Evolutionary conservation across 1,140 invertebrate species (phyloP), one percentile per base, ranked within the genome.

Genomic region (Metopolophium dirhodum): DNA sequence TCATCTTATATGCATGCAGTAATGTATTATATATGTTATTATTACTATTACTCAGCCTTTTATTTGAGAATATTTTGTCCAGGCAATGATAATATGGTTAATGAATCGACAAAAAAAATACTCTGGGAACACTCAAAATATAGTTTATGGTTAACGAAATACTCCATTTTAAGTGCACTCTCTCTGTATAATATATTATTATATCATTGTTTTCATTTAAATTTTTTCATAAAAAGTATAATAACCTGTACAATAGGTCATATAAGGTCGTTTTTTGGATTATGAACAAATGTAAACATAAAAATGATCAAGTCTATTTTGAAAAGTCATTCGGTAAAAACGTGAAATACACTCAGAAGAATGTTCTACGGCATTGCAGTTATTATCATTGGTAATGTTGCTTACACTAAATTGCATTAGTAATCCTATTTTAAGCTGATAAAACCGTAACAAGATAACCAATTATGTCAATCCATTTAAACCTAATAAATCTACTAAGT

Each of bases 391-490:
- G 23, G 45, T 87, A 87, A 45, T 49, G 47, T n/a, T 35, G 41
- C 26, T 45, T 20, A 57, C 23, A 89, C 87, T 54, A 26, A 37
- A 89, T 57, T n/a, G 54, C 22, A 89, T 47, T 20, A 54, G n/a
- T 89, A 54, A 51, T 54, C 7, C n/a, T n/a, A 57, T 89, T 35
- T 87, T n/a, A 87, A 88, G 49, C 87, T 7, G 87, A 88, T 54
- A 88, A 88, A 88, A 49, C 87, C 49, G n/a, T 37, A n/a, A 23
- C 18, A 57, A 89, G 87, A 57, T 54, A 57, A 54, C 49, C n/a
- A 57, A 89, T n/a, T n/a, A n/a, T 57, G 51, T 57, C n/a, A 89
- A 89, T 89, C n/a, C 30, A 30, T 54, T 54, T 35, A 57, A 54
- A 54, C 49, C 8, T 22, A n/a, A 77, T 77, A 77, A n/a, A 77